Base-by-base conservation (phyloP, 2,888 invertebrate species). In the Microplitis manilae region DNA sequence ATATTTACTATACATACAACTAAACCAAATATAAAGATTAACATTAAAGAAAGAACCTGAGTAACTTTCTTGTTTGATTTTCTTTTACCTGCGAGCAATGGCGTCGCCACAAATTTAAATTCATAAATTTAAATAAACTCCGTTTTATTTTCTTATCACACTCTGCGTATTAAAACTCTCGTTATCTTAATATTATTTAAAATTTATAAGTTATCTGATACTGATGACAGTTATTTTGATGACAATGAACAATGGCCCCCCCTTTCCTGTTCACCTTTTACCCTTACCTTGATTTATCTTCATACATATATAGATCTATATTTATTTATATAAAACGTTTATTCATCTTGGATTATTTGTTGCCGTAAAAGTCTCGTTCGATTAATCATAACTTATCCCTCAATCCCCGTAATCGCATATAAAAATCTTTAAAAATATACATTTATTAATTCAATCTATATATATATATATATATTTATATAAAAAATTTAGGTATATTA, bases 191-290 rank as follows among this genome's bases (percentile, higher is more conserved):
- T 13, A 50, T 50, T 50, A 50, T 50, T 50, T 9, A 5, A 13
- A 50, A 13, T 50, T 50, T 50, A 7, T 50, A 50, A 13, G 50
- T 8, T 50, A 50, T 50, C 50, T 50, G 9, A 50, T 50, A 8
- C 30, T 4, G 50, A 50, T 50, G 50, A 50, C 13, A 30, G 30
- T 50, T 50, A 50, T 50, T 50, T 50, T 50, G 50, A 50, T 9
- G 41, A 41, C 50, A 50, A 50, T 50, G 13, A 50, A 50, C 41
- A 41, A 20, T 68, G 7, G 40, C 41, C 41, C 41, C 41, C 38
- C 30, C 17, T 68, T 17, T 41, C 20, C 39, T 38, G 20, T 9
- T 68, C 30, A 69, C 65, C 38, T 75, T 70, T 68, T 20, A 75
- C 70, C 75, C 75, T 70, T 50, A 50, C 50, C 50, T 50, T 50